Evolutionary conservation across 2,797 vertebrate species (phyloP).

Genomic region (Balearica regulorum): DNA sequence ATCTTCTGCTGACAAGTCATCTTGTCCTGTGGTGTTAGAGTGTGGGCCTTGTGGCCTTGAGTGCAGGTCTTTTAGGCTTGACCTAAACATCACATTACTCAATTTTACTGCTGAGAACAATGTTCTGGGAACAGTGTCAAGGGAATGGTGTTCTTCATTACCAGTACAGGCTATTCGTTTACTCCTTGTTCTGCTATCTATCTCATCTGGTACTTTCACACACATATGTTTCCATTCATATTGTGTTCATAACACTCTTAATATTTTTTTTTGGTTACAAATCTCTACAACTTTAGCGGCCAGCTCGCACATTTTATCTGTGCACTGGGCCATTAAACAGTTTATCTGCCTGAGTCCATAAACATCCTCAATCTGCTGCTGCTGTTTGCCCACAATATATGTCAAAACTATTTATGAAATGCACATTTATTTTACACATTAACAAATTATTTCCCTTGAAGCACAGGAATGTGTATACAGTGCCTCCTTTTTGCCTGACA

Average conservation of each 20-base stretch:
- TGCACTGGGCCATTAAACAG: background rate
- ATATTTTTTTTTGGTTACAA: background rate
- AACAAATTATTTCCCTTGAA: background rate
- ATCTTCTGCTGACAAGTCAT: background rate
- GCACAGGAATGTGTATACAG: background rate
- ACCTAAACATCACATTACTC: background rate
- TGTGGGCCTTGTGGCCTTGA: background rate
- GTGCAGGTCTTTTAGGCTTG: background rate
- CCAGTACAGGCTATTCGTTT: background rate
- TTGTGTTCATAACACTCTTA: background rate
- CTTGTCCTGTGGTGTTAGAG: background rate
- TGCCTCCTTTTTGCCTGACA: background rate
- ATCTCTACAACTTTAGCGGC: background rate
- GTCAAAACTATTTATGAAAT: slow-evolving; percentile 23
- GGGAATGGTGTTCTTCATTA: background rate
- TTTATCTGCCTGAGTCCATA: background rate
- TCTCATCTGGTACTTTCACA: background rate
- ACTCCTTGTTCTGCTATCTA: background rate
- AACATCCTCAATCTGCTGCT: background rate
- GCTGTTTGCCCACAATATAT: background rate
- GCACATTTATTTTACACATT: background rate
- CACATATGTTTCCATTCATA: background rate
- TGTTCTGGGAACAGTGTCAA: background rate
- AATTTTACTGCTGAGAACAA: background rate
- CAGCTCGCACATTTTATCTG: background rate